A percentile compares a stretch with the other conserved stretches of the same genome.
Conservation (phyloP, 92 coral and sea anemone species). For the Plumapathes pennacea region DNA sequence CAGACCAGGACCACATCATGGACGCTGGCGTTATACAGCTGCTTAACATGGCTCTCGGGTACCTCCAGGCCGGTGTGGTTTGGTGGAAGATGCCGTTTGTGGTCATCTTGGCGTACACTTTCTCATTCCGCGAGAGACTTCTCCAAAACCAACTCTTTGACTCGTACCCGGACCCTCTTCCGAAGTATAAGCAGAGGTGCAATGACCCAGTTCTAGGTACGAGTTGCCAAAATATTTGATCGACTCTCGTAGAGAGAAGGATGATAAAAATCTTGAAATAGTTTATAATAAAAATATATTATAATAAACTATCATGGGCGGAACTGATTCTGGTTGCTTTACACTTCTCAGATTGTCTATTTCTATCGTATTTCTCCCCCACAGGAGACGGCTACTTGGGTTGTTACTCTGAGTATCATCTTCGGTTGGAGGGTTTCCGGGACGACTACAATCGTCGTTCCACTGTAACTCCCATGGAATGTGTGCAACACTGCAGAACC, state of each 20-base stretch:
- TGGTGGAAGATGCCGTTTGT: constrained; percentile 86
- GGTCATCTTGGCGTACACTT: constrained; percentile 61
- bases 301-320: neutral
- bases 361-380: neutral
- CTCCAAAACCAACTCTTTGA: constrained; percentile 54
- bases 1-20: too few relatives aligned
- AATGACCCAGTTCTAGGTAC: constrained; percentile 76
- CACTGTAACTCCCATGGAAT: constrained; percentile 39
- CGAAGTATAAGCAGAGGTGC: constrained; percentile 42
- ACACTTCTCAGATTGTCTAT: neutral
- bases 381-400: constrained; percentile 60
- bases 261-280: too few relatives aligned
- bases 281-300: too few relatives aligned
- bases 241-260: too few relatives aligned
- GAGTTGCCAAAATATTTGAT: too few relatives aligned
- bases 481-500: constrained; percentile 40
- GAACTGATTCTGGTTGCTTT: neutral
- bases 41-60: neutral
- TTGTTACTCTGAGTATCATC: too few relatives aligned
- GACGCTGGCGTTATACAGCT: constrained; percentile 49
- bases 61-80: constrained; percentile 14
- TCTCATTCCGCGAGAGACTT: constrained; percentile 48
- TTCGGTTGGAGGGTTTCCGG: neutral
- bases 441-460: neutral
- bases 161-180: constrained; percentile 60